phyloP scores from a whole-genome alignment of 2,797 vertebrate species.

The Halcyon smyrnensis region DNA sequence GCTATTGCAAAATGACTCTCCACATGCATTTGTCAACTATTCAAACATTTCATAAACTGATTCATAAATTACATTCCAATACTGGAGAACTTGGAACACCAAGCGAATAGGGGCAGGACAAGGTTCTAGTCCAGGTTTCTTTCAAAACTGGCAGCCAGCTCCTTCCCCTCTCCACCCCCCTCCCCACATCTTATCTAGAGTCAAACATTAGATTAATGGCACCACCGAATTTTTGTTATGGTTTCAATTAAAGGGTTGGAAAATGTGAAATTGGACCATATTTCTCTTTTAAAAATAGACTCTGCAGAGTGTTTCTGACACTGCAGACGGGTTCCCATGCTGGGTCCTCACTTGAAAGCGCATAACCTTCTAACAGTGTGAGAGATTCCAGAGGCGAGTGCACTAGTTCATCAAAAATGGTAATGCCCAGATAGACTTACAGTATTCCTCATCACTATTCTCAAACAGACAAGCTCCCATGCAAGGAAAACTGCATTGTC shows the following conservation, averaged over 20 bases:
- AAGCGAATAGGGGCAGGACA: neutral
- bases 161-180: neutral
- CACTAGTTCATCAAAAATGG: neutral
- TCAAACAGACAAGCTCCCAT: neutral
- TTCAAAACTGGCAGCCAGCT: neutral
- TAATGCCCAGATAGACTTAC: neutral
- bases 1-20: neutral
- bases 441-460: neutral
- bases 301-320: neutral
- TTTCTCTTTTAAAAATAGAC: neutral
- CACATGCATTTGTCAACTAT: neutral
- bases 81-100: neutral
- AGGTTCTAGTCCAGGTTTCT: neutral
- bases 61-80: neutral
- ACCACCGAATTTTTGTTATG: neutral
- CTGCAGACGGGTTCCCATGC: neutral
- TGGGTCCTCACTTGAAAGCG: neutral
- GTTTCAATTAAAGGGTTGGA: neutral
- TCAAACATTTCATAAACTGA: neutral
- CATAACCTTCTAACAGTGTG: neutral
- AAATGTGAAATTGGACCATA: neutral
- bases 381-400: neutral
- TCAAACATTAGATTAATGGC: neutral
- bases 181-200: neutral
- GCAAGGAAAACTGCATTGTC: neutral